phyloP scores from a whole-genome alignment of 1,140 invertebrate species.

The Harpegnathos saltator region DNA sequence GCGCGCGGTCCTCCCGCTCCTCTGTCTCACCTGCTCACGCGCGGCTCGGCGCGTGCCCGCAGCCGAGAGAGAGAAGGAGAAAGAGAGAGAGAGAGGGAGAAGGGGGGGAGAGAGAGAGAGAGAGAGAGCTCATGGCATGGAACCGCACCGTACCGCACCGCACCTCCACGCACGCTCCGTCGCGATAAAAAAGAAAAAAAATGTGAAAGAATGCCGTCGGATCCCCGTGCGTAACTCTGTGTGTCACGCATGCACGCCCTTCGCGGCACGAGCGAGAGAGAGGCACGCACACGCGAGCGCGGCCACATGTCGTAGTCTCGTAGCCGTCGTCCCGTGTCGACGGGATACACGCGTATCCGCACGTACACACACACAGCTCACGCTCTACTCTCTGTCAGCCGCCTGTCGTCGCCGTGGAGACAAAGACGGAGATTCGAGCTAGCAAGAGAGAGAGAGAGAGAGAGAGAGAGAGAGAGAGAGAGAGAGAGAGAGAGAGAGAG shows the following conservation, averaged over 20 bases:
- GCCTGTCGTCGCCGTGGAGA: conserved; percentile 67
- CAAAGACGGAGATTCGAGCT: conserved; percentile 57
- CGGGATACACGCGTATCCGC: neutral
- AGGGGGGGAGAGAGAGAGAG: no score
- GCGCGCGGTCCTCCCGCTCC: conserved; percentile 29
- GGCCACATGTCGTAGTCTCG: conserved; percentile 3
- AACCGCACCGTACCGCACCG: neutral
- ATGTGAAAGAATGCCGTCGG: conserved; percentile 65
- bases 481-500: conserved; percentile 8
- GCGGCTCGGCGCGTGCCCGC: conserved; percentile 75
- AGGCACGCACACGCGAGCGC: neutral
- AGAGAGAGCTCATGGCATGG: conserved; percentile 54
- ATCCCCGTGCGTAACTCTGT: conserved; percentile 20
- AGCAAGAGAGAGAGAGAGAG: neutral
- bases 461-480: conserved; percentile 20
- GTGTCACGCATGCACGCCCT: conserved; percentile 28
- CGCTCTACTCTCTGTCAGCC: conserved; percentile 67
- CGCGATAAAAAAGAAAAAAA: conserved; percentile 72
- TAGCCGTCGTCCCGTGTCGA: neutral
- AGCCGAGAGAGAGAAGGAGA: neutral
- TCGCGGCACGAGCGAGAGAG: conserved; percentile 21
- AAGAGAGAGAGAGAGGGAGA: no score
- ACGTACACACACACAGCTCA: neutral
- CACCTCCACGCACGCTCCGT: conserved; percentile 33
- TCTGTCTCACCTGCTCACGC: conserved; percentile 75